Conservation (phyloP, 2,113 vertebrate genomes). For the Mus spicilegus region DNA sequence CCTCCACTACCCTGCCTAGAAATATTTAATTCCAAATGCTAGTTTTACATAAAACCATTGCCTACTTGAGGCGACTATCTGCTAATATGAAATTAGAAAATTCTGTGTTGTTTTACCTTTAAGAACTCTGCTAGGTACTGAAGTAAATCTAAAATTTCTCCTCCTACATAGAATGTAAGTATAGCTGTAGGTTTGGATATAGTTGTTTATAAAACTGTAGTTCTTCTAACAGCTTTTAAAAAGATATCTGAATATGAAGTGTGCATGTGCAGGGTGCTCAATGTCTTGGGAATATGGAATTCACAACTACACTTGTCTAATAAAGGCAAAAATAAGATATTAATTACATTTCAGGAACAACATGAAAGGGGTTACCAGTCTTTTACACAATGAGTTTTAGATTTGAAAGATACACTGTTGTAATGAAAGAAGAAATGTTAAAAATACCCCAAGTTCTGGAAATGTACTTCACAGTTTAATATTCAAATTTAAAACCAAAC, state of each 20-base stretch:
- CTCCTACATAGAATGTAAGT: not conserved
- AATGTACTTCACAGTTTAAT: too few relatives aligned
- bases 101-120: not conserved
- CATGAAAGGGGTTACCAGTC: not conserved
- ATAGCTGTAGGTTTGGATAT: not conserved
- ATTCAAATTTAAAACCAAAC: too few relatives aligned
- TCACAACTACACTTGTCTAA: not conserved
- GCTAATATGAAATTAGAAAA: not conserved
- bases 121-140: not conserved
- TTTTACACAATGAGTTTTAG: not conserved
- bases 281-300: not conserved
- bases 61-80: not conserved
- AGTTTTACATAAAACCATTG: not conserved
- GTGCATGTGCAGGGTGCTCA: not conserved
- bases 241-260: not conserved
- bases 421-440: not conserved
- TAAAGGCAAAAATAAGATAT: conserved; percentile 49
- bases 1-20: not conserved
- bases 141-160: not conserved
- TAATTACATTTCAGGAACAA: conserved; percentile 44
- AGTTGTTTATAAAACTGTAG: not conserved
- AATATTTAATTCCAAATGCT: conserved; percentile 23
- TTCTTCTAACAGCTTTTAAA: not conserved
- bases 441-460: not conserved
- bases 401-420: not conserved